These are phyloP conservation scores for Mormyrops boulengeri DNA, from an alignment of 2,797 vertebrate genomes.

Conservation along the genomic window DNA sequence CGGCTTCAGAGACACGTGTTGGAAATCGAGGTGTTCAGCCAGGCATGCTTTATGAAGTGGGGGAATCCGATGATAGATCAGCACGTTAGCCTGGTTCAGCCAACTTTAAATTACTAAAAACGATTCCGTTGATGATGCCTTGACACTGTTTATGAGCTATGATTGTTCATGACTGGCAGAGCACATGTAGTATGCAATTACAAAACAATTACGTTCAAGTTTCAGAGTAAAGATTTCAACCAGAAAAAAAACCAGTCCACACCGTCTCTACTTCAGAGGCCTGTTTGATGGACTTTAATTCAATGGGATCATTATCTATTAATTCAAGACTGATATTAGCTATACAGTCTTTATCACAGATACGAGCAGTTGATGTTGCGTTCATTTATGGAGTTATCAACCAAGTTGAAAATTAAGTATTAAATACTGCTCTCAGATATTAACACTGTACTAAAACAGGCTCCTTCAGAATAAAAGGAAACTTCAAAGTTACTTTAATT, in stretches of 20 bases:
- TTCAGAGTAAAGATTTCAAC: background rate
- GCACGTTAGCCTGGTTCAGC: background rate
- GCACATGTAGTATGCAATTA: constrained; percentile 8
- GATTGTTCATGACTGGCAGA: background rate
- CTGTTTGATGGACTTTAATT: constrained; percentile 5
- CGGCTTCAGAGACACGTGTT: background rate
- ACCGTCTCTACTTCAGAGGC: background rate
- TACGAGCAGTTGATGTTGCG: background rate
- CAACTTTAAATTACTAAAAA: background rate
- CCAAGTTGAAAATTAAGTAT: background rate
- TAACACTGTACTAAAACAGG: background rate
- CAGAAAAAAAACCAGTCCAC: background rate
- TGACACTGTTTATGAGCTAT: background rate
- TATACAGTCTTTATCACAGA: background rate
- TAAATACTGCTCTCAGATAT: background rate
- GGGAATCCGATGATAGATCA: background rate
- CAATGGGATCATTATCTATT: background rate
- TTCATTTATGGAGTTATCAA: background rate
- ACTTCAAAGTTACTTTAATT: background rate
- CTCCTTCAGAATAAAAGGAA: background rate
- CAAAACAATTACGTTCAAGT: background rate
- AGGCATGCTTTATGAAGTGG: background rate
- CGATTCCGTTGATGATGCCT: background rate
- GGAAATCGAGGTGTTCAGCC: background rate
- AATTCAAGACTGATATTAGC: background rate